Evolutionary conservation across 2,797 vertebrate species (phyloP).

Genomic region (Betta splendens): DNA sequence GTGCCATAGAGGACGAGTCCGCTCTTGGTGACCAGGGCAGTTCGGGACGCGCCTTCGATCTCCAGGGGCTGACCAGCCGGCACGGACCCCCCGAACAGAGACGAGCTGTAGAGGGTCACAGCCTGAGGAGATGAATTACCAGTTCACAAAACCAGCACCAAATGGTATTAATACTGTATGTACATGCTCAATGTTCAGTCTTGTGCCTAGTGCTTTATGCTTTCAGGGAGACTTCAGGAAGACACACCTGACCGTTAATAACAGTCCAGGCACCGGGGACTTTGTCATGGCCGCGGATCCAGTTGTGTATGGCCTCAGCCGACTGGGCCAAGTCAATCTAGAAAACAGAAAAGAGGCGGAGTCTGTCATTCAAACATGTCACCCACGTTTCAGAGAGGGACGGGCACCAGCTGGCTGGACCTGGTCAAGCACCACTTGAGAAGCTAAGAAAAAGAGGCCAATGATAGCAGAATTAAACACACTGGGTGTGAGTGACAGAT

Average conservation of each 20-base stretch:
- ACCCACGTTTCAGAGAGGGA: slow-evolving; percentile 29
- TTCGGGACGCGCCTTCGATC: slow-evolving; percentile 85
- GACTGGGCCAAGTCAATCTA: slow-evolving; percentile 90
- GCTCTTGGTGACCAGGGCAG: slow-evolving; percentile 88
- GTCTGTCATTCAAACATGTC: slow-evolving; percentile 7
- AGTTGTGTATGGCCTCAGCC: slow-evolving; percentile 90
- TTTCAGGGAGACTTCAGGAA: slow-evolving; percentile 17
- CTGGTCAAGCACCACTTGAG: slow-evolving; percentile 10
- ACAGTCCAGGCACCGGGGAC: slow-evolving; percentile 93
- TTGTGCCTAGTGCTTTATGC: not conserved
- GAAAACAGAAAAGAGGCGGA: slow-evolving; percentile 1
- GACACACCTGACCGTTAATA: slow-evolving; percentile 87
- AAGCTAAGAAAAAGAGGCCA: slow-evolving; percentile 19
- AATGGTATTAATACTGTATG: no score
- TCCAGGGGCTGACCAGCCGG: slow-evolving; percentile 87
- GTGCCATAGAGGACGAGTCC: slow-evolving; percentile 91
- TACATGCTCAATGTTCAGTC: no score
- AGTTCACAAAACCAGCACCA: no score
- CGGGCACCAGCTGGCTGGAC: slow-evolving; percentile 41
- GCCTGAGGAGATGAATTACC: no score
- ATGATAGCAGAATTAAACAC: slow-evolving; percentile 48
- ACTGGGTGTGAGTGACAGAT: slow-evolving; percentile 25
- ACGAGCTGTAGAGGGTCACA: slow-evolving; percentile 92
- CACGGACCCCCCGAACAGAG: slow-evolving; percentile 79
- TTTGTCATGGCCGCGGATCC: slow-evolving; percentile 98